Conservation (phyloP, 2,797 vertebrate species). For the Limnodromus scolopaceus region DNA sequence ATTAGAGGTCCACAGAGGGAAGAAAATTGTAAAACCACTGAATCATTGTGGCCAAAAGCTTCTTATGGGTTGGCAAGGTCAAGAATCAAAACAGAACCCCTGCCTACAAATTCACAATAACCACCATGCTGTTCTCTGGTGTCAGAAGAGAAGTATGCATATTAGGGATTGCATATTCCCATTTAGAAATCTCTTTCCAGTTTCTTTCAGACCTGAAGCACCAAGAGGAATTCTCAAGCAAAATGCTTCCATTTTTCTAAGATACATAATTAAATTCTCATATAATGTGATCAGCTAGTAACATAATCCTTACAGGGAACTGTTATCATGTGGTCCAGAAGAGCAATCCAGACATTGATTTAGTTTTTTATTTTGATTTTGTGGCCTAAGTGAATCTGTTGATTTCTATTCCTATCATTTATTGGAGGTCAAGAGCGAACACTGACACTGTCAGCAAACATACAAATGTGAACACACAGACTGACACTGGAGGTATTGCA, state of each 20-base stretch:
- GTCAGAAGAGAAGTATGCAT: not conserved
- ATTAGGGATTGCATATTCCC: not conserved
- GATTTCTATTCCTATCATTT: not conserved
- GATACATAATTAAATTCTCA: not conserved
- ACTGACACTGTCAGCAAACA: not conserved
- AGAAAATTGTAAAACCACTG: not conserved
- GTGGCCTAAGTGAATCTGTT: not conserved
- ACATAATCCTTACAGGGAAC: not conserved
- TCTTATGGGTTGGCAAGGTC: not conserved
- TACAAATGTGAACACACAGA: not conserved
- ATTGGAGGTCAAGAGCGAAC: not conserved
- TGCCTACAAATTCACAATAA: not conserved
- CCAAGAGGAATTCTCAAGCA: not conserved
- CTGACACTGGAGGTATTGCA: not conserved
- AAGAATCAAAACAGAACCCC: not conserved
- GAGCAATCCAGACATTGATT: not conserved
- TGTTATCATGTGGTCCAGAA: not conserved
- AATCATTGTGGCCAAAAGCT: not conserved
- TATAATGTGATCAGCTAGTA: not conserved
- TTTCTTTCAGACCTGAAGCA: not conserved
- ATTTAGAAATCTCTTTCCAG: not conserved
- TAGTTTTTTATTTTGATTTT: not conserved
- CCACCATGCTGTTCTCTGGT: not conserved
- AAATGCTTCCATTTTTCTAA: not conserved
- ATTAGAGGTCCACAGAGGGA: not conserved